Evolutionary conservation across 2,888 invertebrate species (phyloP), one percentile per base, ranked within the genome.

Genomic region (Drosophila austrosaltans): DNA sequence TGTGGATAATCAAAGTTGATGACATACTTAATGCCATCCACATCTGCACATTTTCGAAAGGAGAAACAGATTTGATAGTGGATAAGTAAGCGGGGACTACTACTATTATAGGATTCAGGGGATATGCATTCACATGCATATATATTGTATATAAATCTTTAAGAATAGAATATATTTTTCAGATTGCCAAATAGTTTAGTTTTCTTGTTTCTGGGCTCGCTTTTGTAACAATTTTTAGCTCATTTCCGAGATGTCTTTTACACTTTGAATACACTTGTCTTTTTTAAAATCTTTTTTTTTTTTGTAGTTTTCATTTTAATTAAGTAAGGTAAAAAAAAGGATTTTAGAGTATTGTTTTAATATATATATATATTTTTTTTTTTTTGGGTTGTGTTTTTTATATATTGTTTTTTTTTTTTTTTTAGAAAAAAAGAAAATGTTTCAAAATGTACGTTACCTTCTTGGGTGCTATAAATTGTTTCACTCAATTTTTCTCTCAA

Each of bases 1-100:
- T 97, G 97, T 66, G 98, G 98, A 93, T 98, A 98, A 93, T 98
- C 98, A 94, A 96, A 98, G 94, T 98, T 98, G 92, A 98, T 97
- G 80, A 98, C 98, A 93, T 96, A 98, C 93, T 97, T 98, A 90
- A 98, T 97, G 91, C 98, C 98, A 92, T 98, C 97, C 91, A 98
- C 98, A 95, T 98, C 98, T 98, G 94, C 90, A 73, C 44, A 42
- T 22, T 48, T 25, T 4, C 8, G 66, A 48, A 16, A 61, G 54
- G 25, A 48, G 44, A 39, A 62, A 62, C 54, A 63, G 32, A 70
- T 72, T 10, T 76, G 48, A 79, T 42, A 42, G 12, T 16, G 12
- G 2, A 4, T 10, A 63, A 30, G 63, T 72, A 59, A 75, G 63
- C 16, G 30, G 6, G 2, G 12, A 10, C 1, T n/a, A 10, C 25